Evolutionary conservation across 2,797 vertebrate genomes (phyloP), one percentile per base, ranked within the genome.

Genomic region (Cossypha niveicapilla): DNA sequence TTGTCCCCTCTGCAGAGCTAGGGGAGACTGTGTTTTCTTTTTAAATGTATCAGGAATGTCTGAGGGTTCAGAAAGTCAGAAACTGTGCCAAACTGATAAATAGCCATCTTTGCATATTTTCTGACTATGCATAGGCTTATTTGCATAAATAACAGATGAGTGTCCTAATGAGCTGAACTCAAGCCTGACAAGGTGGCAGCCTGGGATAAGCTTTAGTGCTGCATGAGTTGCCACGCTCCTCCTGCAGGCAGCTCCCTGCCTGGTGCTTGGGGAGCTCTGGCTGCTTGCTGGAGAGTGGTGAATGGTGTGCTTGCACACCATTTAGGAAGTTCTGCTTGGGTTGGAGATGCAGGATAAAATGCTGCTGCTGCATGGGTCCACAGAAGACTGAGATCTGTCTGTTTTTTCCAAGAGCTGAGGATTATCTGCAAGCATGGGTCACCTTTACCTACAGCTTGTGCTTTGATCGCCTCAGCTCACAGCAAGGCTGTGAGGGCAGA

Each of bases 131-230:
- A 74, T 54, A 84, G 41, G 1, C 54, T 86, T 45, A 90, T 95
- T 94, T 93, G 71, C 88, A 94, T 90, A 88, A 88, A 75, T 67
- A 93, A 82, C 73, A 92, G 83, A 81, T 35, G 9, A 81, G 30
- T 0, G 0, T 79, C 77, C 88, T 94, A 92, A 95, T 66, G 63
- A 94, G 66, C 27, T 4, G 34, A 94, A 79, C 48, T 90, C 88
- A 76, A 90, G 61, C 56, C 53, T 93, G 77, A 76, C 71, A 75
- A 93, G 63, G 79, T 90, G 70, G 73, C 54, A 88, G 66, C 44
- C 70, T 63, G 71, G 86, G 80, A 86, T 79, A 88, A 86, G 56
- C 56, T 76, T 79, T 71, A 82, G 60, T 32, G 24, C 81, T 73
- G 71, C 71, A 32, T 35, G 73, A 84, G 42, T 54, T 86, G 63